These are phyloP conservation scores for Momotus momota DNA, from an alignment of 2,797 vertebrate genomes.

Conservation along the genomic window DNA sequence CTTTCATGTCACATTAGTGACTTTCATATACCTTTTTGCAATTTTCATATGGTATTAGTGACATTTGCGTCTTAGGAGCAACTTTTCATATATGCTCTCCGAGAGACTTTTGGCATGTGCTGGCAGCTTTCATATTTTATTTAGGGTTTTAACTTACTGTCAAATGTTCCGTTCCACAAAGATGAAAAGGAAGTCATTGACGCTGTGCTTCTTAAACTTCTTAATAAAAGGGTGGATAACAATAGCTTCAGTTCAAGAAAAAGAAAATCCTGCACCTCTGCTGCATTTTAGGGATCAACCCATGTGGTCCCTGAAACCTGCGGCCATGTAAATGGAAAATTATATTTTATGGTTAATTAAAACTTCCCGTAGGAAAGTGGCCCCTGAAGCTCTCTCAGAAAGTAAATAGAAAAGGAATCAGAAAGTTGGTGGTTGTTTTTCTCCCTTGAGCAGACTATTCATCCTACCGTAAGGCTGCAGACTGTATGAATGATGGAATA, in stretches of 20 bases:
- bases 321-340: constrained; percentile 11
- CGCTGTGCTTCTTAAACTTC: constrained; percentile 30
- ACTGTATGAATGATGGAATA: constrained; percentile 70
- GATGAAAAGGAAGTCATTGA: constrained; percentile 58
- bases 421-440: constrained; percentile 35
- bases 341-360: constrained; percentile 55
- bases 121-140: constrained; percentile 69
- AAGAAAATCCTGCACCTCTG: neutral
- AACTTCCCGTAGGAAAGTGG: neutral
- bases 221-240: constrained; percentile 29
- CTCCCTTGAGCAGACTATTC: constrained; percentile 61
- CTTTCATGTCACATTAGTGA: constrained; percentile 72
- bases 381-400: constrained; percentile 2
- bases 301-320: neutral
- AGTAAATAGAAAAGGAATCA: constrained; percentile 58
- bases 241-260: constrained; percentile 7
- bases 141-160: constrained; percentile 57
- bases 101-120: constrained; percentile 22
- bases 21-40: constrained; percentile 68
- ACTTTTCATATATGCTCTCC: constrained; percentile 8
- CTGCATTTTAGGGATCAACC: neutral
- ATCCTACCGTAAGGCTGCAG: constrained; percentile 26
- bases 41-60: constrained; percentile 69
- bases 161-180: constrained; percentile 39
- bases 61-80: constrained; percentile 21